A percentile compares a stretch with the other conserved stretches of the same genome.
Evolutionary conservation across 2,113 vertebrate species (phyloP).

Genomic region (Leptobrachium leishanense): DNA sequence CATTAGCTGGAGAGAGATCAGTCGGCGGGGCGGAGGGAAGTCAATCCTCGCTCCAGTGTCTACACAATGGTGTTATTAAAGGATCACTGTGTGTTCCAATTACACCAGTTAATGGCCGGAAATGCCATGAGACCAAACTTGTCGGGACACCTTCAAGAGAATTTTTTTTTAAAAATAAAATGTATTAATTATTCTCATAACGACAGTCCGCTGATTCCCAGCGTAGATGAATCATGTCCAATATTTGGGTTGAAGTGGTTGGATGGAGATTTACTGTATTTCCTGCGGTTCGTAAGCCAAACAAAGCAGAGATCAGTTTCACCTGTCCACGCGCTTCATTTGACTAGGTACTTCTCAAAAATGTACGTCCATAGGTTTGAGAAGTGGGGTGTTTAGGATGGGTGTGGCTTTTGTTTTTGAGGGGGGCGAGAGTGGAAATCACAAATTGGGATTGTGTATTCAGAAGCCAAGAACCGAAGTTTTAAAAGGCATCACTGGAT

Average conservation of each 20-base stretch:
- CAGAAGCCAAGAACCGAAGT: no score
- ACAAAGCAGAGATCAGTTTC: neutral
- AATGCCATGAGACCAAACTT: slow-evolving; percentile 25
- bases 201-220: neutral
- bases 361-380: no score
- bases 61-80: slow-evolving; percentile 37
- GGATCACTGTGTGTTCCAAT: slow-evolving; percentile 41
- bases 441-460: no score
- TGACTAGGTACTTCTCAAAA: neutral
- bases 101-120: slow-evolving; percentile 23
- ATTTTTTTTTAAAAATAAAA: neutral
- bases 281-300: neutral
- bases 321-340: neutral
- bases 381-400: no score
- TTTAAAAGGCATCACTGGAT: no score
- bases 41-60: slow-evolving; percentile 10
- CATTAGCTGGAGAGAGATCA: slow-evolving; percentile 42
- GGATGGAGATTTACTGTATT: neutral
- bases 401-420: no score
- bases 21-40: slow-evolving; percentile 19
- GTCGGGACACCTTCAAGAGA: neutral
- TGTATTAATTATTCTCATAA: slow-evolving; percentile 25
- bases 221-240: neutral
- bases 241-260: neutral
- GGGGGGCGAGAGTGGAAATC: no score